Percentiles rank a stretch among this genome's conserved stretches.
These are phyloP conservation scores for Bicyclus anynana DNA, from an alignment of 1,140 invertebrate species.

Conservation along the genomic window DNA sequence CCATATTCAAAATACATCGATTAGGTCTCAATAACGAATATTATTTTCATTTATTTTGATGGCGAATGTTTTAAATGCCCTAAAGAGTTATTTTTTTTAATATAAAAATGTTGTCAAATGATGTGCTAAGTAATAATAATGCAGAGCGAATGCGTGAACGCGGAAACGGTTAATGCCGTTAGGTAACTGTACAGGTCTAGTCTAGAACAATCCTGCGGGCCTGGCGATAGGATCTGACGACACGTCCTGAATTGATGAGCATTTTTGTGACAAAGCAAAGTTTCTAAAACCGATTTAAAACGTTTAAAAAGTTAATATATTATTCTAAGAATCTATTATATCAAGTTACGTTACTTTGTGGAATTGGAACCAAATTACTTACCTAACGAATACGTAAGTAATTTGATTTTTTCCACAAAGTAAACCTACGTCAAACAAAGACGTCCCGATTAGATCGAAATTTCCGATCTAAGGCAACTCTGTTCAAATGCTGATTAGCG, in stretches of 20 bases:
- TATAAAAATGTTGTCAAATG: constrained; percentile 21
- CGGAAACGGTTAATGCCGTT: constrained; percentile 70
- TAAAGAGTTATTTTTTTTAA: not conserved
- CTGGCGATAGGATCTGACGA: constrained; percentile 57
- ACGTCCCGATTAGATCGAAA: too few species aligned
- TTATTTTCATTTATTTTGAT: not conserved
- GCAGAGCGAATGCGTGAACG: constrained; percentile 57
- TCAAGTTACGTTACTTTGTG: too few species aligned
- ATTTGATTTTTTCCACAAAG: too few species aligned
- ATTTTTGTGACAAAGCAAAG: constrained; percentile 27
- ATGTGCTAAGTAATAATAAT: constrained; percentile 56
- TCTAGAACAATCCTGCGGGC: constrained; percentile 69
- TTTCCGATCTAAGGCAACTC: too few species aligned
- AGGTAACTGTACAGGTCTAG: constrained; percentile 69
- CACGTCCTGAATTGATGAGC: constrained; percentile 71
- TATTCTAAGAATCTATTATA: too few species aligned
- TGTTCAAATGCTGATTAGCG: too few species aligned
- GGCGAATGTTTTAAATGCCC: not conserved
- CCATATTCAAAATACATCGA: constrained; percentile 10
- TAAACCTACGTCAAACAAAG: too few species aligned
- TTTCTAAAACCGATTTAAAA: not conserved
- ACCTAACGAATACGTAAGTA: too few species aligned
- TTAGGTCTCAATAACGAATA: not conserved
- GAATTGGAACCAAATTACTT: too few species aligned
- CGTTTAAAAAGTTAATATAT: not conserved